phyloP scores from a whole-genome alignment of 2,888 invertebrate genomes.

The Ochropleura plecta region DNA sequence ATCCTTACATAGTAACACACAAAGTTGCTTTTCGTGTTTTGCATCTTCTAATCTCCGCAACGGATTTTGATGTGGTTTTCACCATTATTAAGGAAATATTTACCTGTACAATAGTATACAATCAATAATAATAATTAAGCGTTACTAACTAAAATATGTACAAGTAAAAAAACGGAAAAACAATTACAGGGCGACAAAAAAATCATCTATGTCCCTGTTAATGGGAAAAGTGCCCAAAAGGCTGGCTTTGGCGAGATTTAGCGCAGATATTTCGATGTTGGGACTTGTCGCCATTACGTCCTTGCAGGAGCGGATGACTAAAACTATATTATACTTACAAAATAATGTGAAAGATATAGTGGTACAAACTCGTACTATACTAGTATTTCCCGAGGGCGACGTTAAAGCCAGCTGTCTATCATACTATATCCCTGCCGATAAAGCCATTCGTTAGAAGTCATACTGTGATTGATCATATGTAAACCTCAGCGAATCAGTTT shows the following conservation, averaged over 20 bases:
- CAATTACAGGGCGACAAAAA: too few species aligned
- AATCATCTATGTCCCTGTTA: too few species aligned
- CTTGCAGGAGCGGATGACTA: neutral
- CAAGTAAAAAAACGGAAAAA: too few species aligned
- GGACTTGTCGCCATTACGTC: neutral
- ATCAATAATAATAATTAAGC: too few species aligned
- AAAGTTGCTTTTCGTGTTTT: neutral
- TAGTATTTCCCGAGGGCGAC: constrained; percentile 28
- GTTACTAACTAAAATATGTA: too few species aligned
- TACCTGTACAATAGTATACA: neutral
- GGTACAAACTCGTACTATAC: neutral
- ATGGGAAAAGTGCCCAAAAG: too few species aligned
- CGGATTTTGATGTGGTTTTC: neutral
- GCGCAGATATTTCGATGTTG: neutral
- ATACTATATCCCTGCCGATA: constrained; percentile 10
- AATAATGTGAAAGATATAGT: neutral
- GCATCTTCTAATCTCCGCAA: neutral
- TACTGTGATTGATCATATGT: constrained; percentile 32
- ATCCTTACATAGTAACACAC: neutral
- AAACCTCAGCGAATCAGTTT: constrained; percentile 29
- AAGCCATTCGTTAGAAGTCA: constrained; percentile 7
- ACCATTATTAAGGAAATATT: neutral
- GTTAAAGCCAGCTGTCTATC: constrained; percentile 14
- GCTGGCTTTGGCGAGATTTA: neutral
- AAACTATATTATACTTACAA: neutral